Base-by-base conservation (phyloP, 2,888 invertebrate genomes). In the Lochmaea capreae region DNA sequence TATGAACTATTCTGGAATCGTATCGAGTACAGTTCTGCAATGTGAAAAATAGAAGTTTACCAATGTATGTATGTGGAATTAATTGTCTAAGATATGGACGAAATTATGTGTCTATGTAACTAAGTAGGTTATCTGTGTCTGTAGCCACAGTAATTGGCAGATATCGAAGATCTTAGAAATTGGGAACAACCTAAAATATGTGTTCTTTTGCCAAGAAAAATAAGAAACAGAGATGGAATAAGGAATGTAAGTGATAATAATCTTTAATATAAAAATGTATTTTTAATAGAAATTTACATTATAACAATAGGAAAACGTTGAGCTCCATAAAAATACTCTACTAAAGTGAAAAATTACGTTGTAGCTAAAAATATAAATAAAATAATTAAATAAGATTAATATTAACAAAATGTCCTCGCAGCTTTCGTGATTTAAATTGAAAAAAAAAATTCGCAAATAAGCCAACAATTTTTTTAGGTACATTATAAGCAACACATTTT, bases 281-380 rank as follows among this genome's bases (percentile, higher is more conserved):
- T 71, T 70, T 57, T 65, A 71, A 71, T 71, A 71, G 71, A 71
- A 71, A 71, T 71, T 71, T 71, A 71, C 65, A 71, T 58, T 58
- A 65, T 71, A 71, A 71, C 71, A 71, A 71, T 65, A 58, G 63
- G 67, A 73, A 77, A 77, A 74, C 76, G 74, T 78, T 78, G 77
- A 78, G 77, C 77, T 74, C 73, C 75, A 72, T 76, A 75, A 74
- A 76, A 76, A 69, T 76, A 72, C 68, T 74, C 74, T 76, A 76
- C 66, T 73, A 22, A 71, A 74, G 67, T 71, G 74, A 69, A 76
- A 75, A 74, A 65, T 70, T 72, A 74, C 22, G 26, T 59, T 26
- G 46, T 52, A 67, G 66, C 42, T 54, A 67, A 70, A 70, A 33
- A 68, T 52, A 68, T 61, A 68, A 62, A 54, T 54, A 49, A 46